These are phyloP conservation scores for Agrochola lota DNA, from an alignment of 2,888 invertebrate species.

Conservation along the genomic window DNA sequence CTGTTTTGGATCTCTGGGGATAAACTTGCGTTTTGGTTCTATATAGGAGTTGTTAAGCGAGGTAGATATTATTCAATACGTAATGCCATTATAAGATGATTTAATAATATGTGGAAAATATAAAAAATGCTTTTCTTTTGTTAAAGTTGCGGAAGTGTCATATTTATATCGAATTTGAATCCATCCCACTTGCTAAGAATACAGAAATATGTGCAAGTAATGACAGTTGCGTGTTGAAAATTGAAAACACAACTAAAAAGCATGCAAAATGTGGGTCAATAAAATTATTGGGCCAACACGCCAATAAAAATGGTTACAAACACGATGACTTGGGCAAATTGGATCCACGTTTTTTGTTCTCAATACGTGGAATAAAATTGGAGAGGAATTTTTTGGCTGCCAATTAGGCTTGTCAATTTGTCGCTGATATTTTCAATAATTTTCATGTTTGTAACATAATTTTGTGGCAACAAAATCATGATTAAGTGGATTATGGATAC, in stretches of 20 bases:
- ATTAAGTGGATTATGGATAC: conserved; percentile 45
- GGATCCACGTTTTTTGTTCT: conserved; percentile 63
- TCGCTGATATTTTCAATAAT: conserved; percentile 40
- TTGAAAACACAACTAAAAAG: conserved; percentile 35
- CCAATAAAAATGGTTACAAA: conserved; percentile 67
- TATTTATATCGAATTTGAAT: conserved; percentile 31
- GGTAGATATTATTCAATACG: conserved; percentile 2
- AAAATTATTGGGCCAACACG: conserved; percentile 53
- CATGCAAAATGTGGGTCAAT: conserved; percentile 58
- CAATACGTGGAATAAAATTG: conserved; percentile 65
- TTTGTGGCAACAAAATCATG: conserved; percentile 44
- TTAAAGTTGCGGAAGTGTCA: neutral
- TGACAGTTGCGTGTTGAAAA: conserved; percentile 5
- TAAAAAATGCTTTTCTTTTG: neutral
- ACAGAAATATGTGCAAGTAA: conserved; percentile 26
- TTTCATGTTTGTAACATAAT: conserved; percentile 55
- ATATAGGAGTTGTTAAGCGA: neutral
- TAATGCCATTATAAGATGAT: neutral
- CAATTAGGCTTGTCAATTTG: conserved; percentile 67
- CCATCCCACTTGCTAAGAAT: neutral
- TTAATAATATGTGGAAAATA: neutral
- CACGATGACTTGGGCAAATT: conserved; percentile 68
- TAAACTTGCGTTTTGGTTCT: neutral
- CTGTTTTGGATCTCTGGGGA: conserved; percentile 17
- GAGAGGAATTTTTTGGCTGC: conserved; percentile 64